Evolutionary conservation across 23 tunicate genomes (phyloP).

Genomic region (Corella eumyota): DNA sequence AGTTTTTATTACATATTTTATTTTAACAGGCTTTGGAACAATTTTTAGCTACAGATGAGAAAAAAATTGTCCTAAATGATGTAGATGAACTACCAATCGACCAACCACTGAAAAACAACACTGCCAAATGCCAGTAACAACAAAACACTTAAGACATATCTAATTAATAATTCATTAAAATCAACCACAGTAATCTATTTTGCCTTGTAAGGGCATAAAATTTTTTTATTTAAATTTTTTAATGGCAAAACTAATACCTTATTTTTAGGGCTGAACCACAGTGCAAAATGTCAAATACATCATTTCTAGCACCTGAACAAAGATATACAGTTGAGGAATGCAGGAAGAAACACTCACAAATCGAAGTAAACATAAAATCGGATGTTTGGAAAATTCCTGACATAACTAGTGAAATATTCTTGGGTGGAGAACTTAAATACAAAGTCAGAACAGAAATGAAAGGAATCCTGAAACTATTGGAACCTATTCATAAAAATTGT

Average conservation of each 20-base stretch:
- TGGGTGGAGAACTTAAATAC: background rate
- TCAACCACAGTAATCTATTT: too few relatives aligned
- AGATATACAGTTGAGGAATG: slow-evolving; percentile 34
- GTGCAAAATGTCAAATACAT: slow-evolving; percentile 8
- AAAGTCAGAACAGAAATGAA: background rate
- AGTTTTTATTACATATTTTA: too few relatives aligned
- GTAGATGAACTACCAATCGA: slow-evolving; percentile 74
- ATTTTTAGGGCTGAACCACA: slow-evolving; percentile 13
- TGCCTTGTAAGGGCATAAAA: too few relatives aligned
- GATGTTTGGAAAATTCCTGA: slow-evolving; percentile 82
- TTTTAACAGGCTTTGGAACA: slow-evolving; percentile 62
- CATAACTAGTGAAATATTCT: slow-evolving; percentile 13
- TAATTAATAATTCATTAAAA: too few relatives aligned
- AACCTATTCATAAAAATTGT: slow-evolving; percentile 20
- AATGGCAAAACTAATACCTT: background rate
- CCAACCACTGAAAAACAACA: slow-evolving; percentile 9
- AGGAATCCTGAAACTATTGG: slow-evolving; percentile 5
- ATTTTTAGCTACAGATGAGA: slow-evolving; percentile 34
- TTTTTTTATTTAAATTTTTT: background rate
- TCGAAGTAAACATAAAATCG: slow-evolving; percentile 12
- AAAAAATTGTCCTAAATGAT: slow-evolving; percentile 41
- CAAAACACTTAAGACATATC: too few relatives aligned
- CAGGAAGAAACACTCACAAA: background rate
- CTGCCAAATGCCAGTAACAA: slow-evolving; percentile 35
- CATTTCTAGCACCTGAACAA: slow-evolving; percentile 74